Conservation (phyloP, 2,888 invertebrate species). For the Hydriomena furcata region DNA sequence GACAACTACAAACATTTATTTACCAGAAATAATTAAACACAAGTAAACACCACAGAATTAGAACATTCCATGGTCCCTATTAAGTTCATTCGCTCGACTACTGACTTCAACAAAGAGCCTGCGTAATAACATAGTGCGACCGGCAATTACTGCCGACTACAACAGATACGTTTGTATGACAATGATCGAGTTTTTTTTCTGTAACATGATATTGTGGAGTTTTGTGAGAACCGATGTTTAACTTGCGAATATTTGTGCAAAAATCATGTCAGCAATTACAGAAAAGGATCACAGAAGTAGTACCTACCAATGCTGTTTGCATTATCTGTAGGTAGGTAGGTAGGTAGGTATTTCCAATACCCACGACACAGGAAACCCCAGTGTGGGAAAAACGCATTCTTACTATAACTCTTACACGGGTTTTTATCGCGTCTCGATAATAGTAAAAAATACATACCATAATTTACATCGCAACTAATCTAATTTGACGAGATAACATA, state of each 20-base stretch:
- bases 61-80: conserved; percentile 38
- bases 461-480: too few relatives aligned
- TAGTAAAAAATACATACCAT: too few relatives aligned
- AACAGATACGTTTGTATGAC: conserved; percentile 83
- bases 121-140: conserved; percentile 73
- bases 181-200: conserved; percentile 71
- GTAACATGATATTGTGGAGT: conserved; percentile 66
- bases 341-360: too few relatives aligned
- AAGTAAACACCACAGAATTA: conserved; percentile 1
- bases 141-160: conserved; percentile 72
- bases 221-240: conserved; percentile 38
- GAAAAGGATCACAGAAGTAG: background rate
- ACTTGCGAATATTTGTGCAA: conserved; percentile 31
- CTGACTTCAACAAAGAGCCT: conserved; percentile 61
- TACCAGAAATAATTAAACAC: background rate
- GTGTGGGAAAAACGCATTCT: too few relatives aligned
- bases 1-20: too few relatives aligned
- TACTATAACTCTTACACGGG: too few relatives aligned
- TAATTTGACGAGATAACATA: too few relatives aligned
- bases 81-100: conserved; percentile 47
- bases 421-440: too few relatives aligned
- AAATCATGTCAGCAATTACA: background rate
- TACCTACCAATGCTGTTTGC: too few relatives aligned
- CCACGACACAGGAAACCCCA: too few relatives aligned
- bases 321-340: too few relatives aligned